Percentiles rank a stretch among this genome's conserved stretches.
phyloP scores from a whole-genome alignment of 2,797 vertebrate genomes.

The Ctenochaetus hawaiiensis region DNA sequence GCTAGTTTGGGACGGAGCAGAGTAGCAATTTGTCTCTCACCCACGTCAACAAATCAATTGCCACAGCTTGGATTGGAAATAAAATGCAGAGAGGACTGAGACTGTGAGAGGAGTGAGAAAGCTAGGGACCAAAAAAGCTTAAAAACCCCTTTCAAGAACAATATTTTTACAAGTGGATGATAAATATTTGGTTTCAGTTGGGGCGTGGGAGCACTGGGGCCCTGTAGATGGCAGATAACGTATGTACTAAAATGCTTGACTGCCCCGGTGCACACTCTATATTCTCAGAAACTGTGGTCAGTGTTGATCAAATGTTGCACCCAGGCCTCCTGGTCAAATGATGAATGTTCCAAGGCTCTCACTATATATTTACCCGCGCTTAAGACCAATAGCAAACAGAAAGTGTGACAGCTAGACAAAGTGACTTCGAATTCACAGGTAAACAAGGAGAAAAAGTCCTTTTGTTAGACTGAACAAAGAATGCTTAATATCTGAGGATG shows the following conservation, averaged over 20 bases:
- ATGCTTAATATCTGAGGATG: not conserved
- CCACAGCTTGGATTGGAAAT: slow-evolving; percentile 13
- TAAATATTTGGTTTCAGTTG: slow-evolving; percentile 78
- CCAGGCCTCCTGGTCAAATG: slow-evolving; percentile 39
- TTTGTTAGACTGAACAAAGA: not conserved
- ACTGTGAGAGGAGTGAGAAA: slow-evolving; percentile 36
- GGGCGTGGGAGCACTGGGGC: slow-evolving; percentile 69
- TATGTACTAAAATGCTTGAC: slow-evolving; percentile 63
- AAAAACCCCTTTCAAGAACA: slow-evolving; percentile 71
- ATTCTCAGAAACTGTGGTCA: slow-evolving; percentile 53
- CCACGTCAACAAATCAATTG: slow-evolving; percentile 63
- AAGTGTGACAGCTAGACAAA: slow-evolving; percentile 35
- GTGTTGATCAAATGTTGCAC: slow-evolving; percentile 60
- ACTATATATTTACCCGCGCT: slow-evolving; percentile 42
- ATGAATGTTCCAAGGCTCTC: slow-evolving; percentile 48
- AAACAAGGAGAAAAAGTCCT: slow-evolving; percentile 22
- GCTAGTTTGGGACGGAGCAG: slow-evolving; percentile 41
- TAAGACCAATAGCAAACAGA: slow-evolving; percentile 37
- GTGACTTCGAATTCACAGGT: slow-evolving; percentile 16
- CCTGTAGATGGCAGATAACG: slow-evolving; percentile 73
- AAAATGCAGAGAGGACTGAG: slow-evolving; percentile 5
- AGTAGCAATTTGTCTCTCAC: slow-evolving; percentile 60
- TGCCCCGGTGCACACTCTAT: slow-evolving; percentile 43
- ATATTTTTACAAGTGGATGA: slow-evolving; percentile 81
- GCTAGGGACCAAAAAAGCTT: slow-evolving; percentile 6